Percentiles rank a stretch among this genome's conserved stretches.
Evolutionary conservation across 2,113 vertebrate genomes (phyloP).

Genomic region (Aspidoscelis tigris): DNA sequence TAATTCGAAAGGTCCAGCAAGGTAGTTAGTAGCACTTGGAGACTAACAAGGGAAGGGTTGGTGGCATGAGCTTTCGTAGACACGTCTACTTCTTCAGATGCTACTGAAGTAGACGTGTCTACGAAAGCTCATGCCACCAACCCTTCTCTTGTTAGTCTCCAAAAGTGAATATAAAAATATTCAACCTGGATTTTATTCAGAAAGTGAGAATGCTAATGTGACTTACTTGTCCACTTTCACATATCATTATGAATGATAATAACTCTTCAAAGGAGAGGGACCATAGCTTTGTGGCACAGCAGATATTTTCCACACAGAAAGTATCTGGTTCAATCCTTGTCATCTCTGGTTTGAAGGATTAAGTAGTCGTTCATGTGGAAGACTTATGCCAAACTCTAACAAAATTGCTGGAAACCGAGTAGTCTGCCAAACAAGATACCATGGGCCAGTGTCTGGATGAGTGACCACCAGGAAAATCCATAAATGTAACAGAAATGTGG

Average conservation of each 20-base stretch:
- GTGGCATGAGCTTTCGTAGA: too few species aligned
- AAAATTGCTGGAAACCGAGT: background rate
- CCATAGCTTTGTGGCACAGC: background rate
- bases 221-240: rapidly evolving
- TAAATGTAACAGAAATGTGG: background rate
- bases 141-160: too few species aligned
- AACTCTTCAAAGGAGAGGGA: background rate
- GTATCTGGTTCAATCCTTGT: background rate
- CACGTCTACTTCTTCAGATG: too few species aligned
- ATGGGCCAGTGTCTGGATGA: too few species aligned
- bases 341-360: background rate
- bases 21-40: too few species aligned
- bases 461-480: too few species aligned
- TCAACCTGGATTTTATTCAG: background rate
- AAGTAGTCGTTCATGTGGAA: background rate
- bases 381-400: background rate
- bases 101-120: too few species aligned
- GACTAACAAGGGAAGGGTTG: too few species aligned
- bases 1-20: too few species aligned
- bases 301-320: background rate
- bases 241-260: rapidly evolving
- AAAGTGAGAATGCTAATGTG: background rate
- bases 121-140: too few species aligned
- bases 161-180: background rate
- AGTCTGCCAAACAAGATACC: background rate